Evolutionary conservation across 2,888 invertebrate species (phyloP).

Genomic region (Standfussiana lucernea): DNA sequence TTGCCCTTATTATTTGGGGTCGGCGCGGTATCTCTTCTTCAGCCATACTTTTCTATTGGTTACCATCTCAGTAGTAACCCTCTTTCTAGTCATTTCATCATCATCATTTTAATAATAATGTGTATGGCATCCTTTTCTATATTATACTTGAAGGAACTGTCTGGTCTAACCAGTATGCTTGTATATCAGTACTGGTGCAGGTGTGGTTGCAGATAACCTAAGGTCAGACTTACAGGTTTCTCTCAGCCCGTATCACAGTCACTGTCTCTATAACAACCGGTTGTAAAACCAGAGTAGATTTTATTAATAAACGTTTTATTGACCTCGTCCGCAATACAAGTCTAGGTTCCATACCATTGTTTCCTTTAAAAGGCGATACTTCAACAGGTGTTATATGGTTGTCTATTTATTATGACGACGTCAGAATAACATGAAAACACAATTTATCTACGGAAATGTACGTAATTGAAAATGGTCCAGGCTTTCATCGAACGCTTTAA

Average conservation of each 20-base stretch:
- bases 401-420: conserved; percentile 4
- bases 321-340: conserved; percentile 30
- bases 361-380: conserved; percentile 43
- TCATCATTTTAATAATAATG: not conserved
- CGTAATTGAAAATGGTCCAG: conserved; percentile 18
- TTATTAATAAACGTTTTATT: conserved; percentile 23
- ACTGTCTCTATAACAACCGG: conserved; percentile 13
- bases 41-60: too few species aligned
- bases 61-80: not conserved
- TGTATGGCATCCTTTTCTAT: not conserved
- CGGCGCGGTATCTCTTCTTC: not conserved
- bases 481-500: conserved; percentile 49
- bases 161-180: not conserved
- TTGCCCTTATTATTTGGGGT: not conserved
- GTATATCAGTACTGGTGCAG: not conserved
- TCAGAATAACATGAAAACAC: not conserved
- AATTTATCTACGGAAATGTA: conserved; percentile 21
- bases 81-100: not conserved
- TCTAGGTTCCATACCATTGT: conserved; percentile 39
- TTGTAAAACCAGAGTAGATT: conserved; percentile 18
- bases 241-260: not conserved
- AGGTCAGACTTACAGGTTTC: conserved; percentile 5
- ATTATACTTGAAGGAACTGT: too few species aligned
- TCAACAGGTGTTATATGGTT: conserved; percentile 9
- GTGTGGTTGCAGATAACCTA: not conserved